These are phyloP conservation scores for Busseola fusca DNA, from an alignment of 2,888 invertebrate species.

Conservation along the genomic window DNA sequence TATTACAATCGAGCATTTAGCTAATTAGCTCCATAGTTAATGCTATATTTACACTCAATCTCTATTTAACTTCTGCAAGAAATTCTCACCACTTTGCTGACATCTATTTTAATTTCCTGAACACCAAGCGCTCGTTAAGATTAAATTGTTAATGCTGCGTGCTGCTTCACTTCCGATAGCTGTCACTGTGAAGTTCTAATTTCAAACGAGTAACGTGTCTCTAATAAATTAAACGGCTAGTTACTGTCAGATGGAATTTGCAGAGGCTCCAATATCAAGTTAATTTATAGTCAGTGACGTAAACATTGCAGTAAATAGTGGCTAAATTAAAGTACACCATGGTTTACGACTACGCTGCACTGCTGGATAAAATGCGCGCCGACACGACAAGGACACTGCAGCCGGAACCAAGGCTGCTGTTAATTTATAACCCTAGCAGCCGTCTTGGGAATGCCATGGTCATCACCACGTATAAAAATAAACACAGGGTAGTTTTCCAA, in stretches of 20 bases:
- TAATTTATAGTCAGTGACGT: constrained; percentile 49
- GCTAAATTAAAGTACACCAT: constrained; percentile 43
- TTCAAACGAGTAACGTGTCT: constrained; percentile 43
- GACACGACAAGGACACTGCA: constrained; percentile 65
- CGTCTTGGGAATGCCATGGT: constrained; percentile 47
- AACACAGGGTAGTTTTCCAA: constrained; percentile 16
- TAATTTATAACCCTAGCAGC: constrained; percentile 28
- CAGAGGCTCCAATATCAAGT: constrained; percentile 23
- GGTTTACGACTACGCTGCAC: constrained; percentile 43
- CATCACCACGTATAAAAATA: constrained; percentile 32
- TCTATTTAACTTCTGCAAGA: constrained; percentile 4
- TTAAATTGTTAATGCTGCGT: constrained; percentile 37
- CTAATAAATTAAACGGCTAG: constrained; percentile 39
- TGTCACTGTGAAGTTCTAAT: constrained; percentile 48
- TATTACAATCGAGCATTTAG: background rate
- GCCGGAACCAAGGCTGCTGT: constrained; percentile 53
- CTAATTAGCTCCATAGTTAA: constrained; percentile 2
- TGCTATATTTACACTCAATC: constrained; percentile 3
- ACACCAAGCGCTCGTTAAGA: constrained; percentile 34
- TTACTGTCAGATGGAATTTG: constrained; percentile 45
- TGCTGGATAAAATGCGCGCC: constrained; percentile 54
- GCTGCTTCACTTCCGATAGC: constrained; percentile 43
- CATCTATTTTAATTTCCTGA: constrained; percentile 43
- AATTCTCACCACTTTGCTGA: constrained; percentile 9
- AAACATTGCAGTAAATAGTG: constrained; percentile 50